Base-by-base conservation (phyloP, 2,113 vertebrate species). In the Mustela lutreola region DNA sequence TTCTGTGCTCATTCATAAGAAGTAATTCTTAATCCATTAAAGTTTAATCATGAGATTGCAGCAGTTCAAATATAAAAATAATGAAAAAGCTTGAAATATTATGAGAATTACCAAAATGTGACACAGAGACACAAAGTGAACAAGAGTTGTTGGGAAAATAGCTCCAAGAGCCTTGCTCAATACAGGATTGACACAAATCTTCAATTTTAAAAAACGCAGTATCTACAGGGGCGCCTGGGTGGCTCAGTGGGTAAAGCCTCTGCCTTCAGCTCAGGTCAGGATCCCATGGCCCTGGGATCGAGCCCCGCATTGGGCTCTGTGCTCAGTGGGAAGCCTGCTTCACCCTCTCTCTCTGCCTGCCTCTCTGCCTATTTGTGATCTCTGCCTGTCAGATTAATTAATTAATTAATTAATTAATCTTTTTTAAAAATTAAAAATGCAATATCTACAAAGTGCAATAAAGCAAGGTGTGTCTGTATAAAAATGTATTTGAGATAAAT, bases 401-500 rank as follows among this genome's bases (percentile, higher is more conserved):
- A 39, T 39, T 39, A 53, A 53, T 53, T 16, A 53, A 53, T 53
- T 5, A 53, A 53, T 53, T 16, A 53, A 53, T 53, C 50, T 53
- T 53, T 53, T 4, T 4, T 16, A 53, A 53, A 16, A 16, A 1
- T 53, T 16, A 76, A 75, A 76, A 28, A 26, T 28, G 39, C 39
- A 16, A 0, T 28, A 28, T 45, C 73, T 26, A 28, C 39, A 76
- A 45, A 76, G 39, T 76, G 24, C 39, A 24, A 76, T 76, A 76
- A 76, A 76, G 24, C 73, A 76, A 45, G 39, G 6, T 45, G 6
- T 45, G 39, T 26, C 73, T 76, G 5, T 36, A 70, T 36, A 94
- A 85, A 96, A 90, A 79, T 78, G 18, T 71, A 42, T 67, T 95
- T 95, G 60, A 76, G 50, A 56, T 78, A 22, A 4, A 53, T 45